Base-by-base conservation (phyloP, 2,888 invertebrate species). In the Podotricha telesiphe region DNA sequence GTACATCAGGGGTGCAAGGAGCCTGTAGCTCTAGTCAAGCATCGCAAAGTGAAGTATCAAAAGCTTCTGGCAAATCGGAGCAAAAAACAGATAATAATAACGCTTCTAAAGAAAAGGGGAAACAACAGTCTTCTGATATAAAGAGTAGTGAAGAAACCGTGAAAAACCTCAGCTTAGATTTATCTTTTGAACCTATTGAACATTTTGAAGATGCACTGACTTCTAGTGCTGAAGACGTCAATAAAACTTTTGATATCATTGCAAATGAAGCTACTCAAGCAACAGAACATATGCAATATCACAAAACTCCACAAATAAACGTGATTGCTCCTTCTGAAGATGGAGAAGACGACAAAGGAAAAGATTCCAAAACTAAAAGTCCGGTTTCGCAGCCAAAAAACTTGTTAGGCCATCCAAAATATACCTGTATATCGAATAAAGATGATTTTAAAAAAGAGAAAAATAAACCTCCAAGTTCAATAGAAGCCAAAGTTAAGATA, bases 391-490 rank as follows among this genome's bases (percentile, higher is more conserved):
- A 85, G 88, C 87, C 93, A 93, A 93, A 93, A 93, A 93, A 93
- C 93, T 93, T 93, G 82, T 76, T 91, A 88, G 93, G 93, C 86
- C 91, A 88, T 73, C 88, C 87, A 85, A 86, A n/a, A 88, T 82
- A 90, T 91, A 86, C 93, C 93, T 93, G 93, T 83, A 81, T 86
- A 93, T 93, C 93, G 93, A 93, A 85, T 93, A 93, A 78, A 83
- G 84, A 79, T 2, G 93, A 93, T 72, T 93, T 91, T 73, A 93
- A 93, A 86, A 93, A 92, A 55, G 93, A 93, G 77, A 93, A 89
- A 72, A 86, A 91, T 81, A 93, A 93, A 88, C 78, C 85, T 58
- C 90, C 90, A 0, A 91, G 89, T 63, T 81, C 83, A 70, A 84
- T 82, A 69, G 83, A 86, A 68, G 91, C 93, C 10, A 88, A 83